Evolutionary conservation across 2,113 vertebrate species (phyloP), one percentile per base, ranked within the genome.

Genomic region (Lasiurus borealis): DNA sequence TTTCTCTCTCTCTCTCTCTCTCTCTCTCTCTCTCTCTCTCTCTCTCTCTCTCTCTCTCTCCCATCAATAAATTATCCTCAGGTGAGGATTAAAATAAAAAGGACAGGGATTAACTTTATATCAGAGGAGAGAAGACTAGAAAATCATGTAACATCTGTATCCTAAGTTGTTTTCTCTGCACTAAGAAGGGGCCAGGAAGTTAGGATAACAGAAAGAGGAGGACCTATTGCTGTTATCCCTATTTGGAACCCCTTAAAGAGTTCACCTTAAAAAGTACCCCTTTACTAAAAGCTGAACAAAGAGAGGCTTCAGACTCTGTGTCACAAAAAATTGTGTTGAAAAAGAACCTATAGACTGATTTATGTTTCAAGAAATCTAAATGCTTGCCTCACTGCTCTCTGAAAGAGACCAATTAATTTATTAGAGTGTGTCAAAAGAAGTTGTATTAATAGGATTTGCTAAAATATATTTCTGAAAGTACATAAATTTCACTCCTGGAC

Each of bases 391-490:
- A 64, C 29, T 59, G 21, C 4, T 88, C 85, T 89, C 75, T 57
- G 44, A 80, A 59, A 90, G 16, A 46, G 21, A 62, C 16, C 21
- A 88, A 68, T 68, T 88, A 88, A 88, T 82, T 88, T 91, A 46
- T 88, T 23, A 87, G 31, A 75, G 75, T 31, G 36, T 75, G 34
- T 91, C 77, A 76, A 52, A 85, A 87, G 34, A 64, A 77, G 34
- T 64, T 10, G 2, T 50, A 80, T 73, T 83, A 72, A 64, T 73
- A 83, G 72, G 29, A 87, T 72, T 77, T 93, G 48, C 62, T 73
- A 68, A 90, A 68, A 72, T 78, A 78, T 54, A 90, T 85, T 59
- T 14, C 92, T 21, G 57, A 83, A 71, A 77, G 9, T 87, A 78
- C 13, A 72, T 7, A 91, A 84, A 14, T 93, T 88, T 50, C 21